Evolutionary conservation across 2,888 invertebrate genomes (phyloP).

Genomic region (Machimus rusticus): DNA sequence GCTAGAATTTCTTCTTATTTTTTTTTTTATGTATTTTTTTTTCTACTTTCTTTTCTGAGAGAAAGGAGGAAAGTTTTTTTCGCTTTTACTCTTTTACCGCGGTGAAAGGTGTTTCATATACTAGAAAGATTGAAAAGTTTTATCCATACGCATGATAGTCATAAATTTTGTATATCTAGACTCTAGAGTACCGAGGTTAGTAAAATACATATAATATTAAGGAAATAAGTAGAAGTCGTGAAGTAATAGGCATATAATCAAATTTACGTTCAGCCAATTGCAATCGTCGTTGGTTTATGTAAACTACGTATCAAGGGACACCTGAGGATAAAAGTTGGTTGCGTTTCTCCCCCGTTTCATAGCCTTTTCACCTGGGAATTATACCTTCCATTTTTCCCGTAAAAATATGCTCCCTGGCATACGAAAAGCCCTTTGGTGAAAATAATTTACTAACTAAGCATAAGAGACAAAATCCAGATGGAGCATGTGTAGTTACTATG

Average conservation of each 20-base stretch:
- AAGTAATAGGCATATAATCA: conserved; percentile 33
- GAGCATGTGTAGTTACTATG: background rate
- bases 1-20: background rate
- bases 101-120: background rate
- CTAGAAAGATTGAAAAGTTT: background rate
- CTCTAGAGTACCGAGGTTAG: background rate
- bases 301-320: background rate
- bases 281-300: background rate
- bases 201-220: conserved; percentile 11
- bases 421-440: background rate
- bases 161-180: background rate
- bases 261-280: conserved; percentile 17
- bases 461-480: background rate
- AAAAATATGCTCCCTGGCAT: background rate
- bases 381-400: background rate
- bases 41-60: background rate
- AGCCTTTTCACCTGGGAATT: background rate
- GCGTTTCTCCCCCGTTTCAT: background rate
- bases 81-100: background rate
- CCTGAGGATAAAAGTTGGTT: background rate
- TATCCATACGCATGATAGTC: background rate
- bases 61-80: background rate
- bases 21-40: background rate
- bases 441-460: conserved; percentile 9
- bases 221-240: background rate